Conservation (phyloP, 1,140 invertebrate species). For the Drosophila pruinosa region DNA sequence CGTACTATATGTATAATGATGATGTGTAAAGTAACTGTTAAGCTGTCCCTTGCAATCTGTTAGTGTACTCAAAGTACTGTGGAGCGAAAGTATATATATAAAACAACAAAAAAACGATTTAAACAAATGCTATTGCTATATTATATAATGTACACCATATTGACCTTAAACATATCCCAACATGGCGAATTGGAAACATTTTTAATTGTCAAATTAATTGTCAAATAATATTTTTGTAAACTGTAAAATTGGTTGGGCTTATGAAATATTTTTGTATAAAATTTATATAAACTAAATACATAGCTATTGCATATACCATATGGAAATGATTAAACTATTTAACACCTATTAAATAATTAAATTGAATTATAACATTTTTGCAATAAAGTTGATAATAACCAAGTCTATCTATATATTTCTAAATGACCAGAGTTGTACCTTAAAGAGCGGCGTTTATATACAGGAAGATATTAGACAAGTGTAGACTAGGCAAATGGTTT, state of each 20-base stretch:
- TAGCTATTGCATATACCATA: not conserved
- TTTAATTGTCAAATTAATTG: slow-evolving; percentile 20
- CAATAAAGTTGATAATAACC: slow-evolving; percentile 71
- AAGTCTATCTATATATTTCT: slow-evolving; percentile 35
- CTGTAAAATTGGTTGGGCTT: slow-evolving; percentile 36
- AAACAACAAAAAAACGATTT: not conserved
- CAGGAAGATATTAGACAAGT: not conserved
- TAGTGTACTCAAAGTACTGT: slow-evolving; percentile 39
- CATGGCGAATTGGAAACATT: not conserved
- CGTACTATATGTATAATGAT: slow-evolving; percentile 25
- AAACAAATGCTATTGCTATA: slow-evolving; percentile 14
- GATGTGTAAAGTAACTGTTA: slow-evolving; percentile 27
- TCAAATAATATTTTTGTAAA: slow-evolving; percentile 1
- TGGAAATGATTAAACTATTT: slow-evolving; percentile 14
- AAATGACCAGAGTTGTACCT: slow-evolving; percentile 62
- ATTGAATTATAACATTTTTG: slow-evolving; percentile 59
- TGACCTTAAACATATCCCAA: slow-evolving; percentile 41
- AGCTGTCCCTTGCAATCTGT: slow-evolving; percentile 20
- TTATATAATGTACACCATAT: slow-evolving; percentile 14
- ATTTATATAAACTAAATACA: slow-evolving; percentile 26
- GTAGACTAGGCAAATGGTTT: not conserved
- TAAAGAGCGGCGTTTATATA: slow-evolving; percentile 8
- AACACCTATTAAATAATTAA: slow-evolving; percentile 28
- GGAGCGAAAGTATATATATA: not conserved
- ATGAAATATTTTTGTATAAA: slow-evolving; percentile 33